Percentiles rank a stretch among this genome's conserved stretches.
Evolutionary conservation across 1,140 invertebrate genomes (phyloP).

Genomic region (Medauroidea extradentata): DNA sequence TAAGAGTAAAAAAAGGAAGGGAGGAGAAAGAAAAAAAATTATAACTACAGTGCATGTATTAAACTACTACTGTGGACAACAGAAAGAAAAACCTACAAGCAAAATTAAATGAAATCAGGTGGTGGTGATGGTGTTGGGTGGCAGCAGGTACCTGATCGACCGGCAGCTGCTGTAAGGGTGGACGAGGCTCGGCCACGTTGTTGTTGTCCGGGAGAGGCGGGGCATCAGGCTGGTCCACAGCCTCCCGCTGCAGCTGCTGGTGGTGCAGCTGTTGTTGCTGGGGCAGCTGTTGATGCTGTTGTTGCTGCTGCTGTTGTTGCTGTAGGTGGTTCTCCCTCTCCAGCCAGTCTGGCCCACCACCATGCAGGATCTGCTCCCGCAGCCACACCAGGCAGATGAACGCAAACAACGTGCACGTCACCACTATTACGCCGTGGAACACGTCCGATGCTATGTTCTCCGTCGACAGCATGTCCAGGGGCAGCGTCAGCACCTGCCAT

Average conservation of each 20-base stretch:
- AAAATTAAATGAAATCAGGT: too few species aligned
- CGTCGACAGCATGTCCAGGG: conserved; percentile 87
- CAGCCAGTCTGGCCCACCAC: conserved; percentile 93
- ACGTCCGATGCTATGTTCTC: conserved; percentile 91
- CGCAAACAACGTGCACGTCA: conserved; percentile 92
- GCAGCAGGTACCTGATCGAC: conserved; percentile 6
- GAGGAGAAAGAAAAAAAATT: too few species aligned
- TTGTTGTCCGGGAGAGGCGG: conserved; percentile 42
- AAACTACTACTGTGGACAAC: too few species aligned
- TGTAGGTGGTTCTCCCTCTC: conserved; percentile 59
- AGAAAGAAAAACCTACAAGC: too few species aligned
- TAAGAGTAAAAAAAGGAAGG: too few species aligned
- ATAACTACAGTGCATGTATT: too few species aligned
- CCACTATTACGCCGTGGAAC: conserved; percentile 94
- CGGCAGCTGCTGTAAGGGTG: conserved; percentile 41
- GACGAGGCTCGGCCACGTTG: conserved; percentile 43
- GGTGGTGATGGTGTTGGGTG: too few species aligned
- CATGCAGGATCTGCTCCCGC: conserved; percentile 95
- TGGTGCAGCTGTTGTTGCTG: conserved; percentile 30
- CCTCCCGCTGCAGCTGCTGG: conserved; percentile 13
- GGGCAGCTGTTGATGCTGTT: conserved; percentile 33
- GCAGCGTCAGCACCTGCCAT: conserved; percentile 68
- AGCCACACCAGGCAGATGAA: conserved; percentile 98
- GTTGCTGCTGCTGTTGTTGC: conserved; percentile 19
- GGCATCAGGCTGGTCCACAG: conserved; percentile 33